Evolutionary conservation across 2,888 invertebrate species (phyloP).

Genomic region (Chironomus tentans): DNA sequence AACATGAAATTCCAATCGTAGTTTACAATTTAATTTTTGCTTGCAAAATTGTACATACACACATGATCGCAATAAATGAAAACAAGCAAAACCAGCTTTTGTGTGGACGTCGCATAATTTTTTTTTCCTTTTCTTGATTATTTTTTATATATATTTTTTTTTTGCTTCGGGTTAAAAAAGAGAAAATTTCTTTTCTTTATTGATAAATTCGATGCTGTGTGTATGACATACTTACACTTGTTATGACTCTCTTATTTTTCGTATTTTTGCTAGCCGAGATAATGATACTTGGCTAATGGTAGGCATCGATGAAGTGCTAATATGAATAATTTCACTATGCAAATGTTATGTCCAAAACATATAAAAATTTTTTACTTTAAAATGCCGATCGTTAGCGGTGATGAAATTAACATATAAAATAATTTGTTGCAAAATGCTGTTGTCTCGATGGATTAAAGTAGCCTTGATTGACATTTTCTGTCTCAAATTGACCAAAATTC

Average conservation of each 20-base stretch:
- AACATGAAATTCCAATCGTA: constrained; percentile 1
- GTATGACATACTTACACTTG: constrained; percentile 16
- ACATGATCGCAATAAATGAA: neutral
- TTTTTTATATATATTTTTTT: neutral
- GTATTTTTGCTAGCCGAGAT: neutral
- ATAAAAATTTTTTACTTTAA: no score
- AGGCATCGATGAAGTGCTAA: no score
- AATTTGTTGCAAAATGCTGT: no score
- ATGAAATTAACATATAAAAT: no score
- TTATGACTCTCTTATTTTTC: neutral
- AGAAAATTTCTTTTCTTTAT: constrained; percentile 26
- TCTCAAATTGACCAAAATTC: no score
- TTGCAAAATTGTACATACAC: neutral
- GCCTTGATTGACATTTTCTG: no score
- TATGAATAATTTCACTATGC: no score
- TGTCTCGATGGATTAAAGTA: no score
- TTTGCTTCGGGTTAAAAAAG: constrained; percentile 23
- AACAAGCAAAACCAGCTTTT: neutral
- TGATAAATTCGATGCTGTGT: constrained; percentile 27
- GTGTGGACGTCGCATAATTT: neutral
- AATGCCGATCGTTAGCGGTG: no score
- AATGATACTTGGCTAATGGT: neutral
- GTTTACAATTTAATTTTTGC: neutral
- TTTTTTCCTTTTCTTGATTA: neutral
- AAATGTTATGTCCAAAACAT: no score